phyloP scores from a whole-genome alignment of 2,797 vertebrate genomes.

The Artibeus jamaicensis region DNA sequence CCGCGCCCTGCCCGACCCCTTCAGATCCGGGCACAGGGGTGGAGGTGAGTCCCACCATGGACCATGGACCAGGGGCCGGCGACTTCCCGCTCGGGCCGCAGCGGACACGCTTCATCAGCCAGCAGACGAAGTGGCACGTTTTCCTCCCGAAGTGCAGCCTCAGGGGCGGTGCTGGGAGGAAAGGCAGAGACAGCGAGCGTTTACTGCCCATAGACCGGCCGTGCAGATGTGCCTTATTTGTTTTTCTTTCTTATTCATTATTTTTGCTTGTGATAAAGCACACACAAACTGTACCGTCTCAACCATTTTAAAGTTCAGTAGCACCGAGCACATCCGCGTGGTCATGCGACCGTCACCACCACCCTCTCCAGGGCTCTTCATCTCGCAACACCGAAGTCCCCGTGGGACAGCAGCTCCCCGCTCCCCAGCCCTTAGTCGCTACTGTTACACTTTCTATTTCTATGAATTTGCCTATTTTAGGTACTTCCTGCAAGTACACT shows the following conservation, averaged over 20 bases:
- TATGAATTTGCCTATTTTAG: not conserved
- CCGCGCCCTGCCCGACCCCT: accelerated
- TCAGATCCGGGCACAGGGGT: too few relatives aligned
- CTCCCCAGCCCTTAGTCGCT: not conserved
- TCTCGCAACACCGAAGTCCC: not conserved
- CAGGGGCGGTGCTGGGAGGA: not conserved
- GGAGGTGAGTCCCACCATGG: not conserved
- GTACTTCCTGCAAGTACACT: not conserved
- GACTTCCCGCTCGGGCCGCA: not conserved
- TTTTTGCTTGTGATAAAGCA: not conserved
- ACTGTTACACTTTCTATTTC: not conserved
- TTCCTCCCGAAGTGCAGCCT: not conserved
- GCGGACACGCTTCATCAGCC: not conserved
- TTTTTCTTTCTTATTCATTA: not conserved
- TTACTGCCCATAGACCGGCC: not conserved
- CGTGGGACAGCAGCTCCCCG: not conserved
- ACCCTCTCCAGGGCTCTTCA: not conserved
- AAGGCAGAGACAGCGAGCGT: not conserved
- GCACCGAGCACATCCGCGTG: not conserved
- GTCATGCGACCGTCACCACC: not conserved
- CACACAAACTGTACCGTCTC: not conserved
- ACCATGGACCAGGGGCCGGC: not conserved
- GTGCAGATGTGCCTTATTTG: not conserved
- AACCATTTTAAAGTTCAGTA: not conserved
- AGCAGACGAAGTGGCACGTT: slow-evolving; percentile 17